phyloP scores from a whole-genome alignment of 2,888 invertebrate genomes.

The Cataglyphis rosenhaueri region DNA sequence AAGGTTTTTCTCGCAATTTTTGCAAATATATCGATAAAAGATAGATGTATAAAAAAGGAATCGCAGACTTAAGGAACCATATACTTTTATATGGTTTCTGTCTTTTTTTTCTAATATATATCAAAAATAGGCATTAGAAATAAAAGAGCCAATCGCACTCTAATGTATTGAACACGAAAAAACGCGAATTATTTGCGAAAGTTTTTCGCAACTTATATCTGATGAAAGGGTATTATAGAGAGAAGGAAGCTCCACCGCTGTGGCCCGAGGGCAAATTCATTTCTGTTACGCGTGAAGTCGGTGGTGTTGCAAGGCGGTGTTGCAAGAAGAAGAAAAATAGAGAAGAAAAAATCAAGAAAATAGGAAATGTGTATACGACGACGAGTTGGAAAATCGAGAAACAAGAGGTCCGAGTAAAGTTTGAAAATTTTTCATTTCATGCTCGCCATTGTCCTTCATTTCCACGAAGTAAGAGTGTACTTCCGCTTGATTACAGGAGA shows the following conservation, averaged over 20 bases:
- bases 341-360: slow-evolving; percentile 62
- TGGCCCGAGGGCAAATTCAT: slow-evolving; percentile 59
- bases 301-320: background rate
- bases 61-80: background rate
- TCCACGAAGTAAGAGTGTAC: slow-evolving; percentile 4
- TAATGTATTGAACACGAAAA: slow-evolving; percentile 49
- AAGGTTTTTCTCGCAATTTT: background rate
- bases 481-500: slow-evolving; percentile 64
- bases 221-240: slow-evolving; percentile 31
- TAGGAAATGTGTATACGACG: slow-evolving; percentile 59
- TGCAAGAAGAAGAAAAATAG: background rate
- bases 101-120: background rate
- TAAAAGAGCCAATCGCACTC: background rate
- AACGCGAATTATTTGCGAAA: slow-evolving; percentile 42
- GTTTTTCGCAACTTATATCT: slow-evolving; percentile 61
- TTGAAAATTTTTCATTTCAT: slow-evolving; percentile 69
- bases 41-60: background rate
- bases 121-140: background rate
- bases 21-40: background rate
- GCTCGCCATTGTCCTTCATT: slow-evolving; percentile 37
- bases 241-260: slow-evolving; percentile 27
- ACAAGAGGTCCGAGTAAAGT: slow-evolving; percentile 48
- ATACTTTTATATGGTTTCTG: slow-evolving; percentile 25
- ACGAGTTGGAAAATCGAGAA: slow-evolving; percentile 51
- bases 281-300: slow-evolving; percentile 52